These are phyloP conservation scores for Euzetes globulus DNA, from an alignment of 2,888 invertebrate species.

Conservation along the genomic window DNA sequence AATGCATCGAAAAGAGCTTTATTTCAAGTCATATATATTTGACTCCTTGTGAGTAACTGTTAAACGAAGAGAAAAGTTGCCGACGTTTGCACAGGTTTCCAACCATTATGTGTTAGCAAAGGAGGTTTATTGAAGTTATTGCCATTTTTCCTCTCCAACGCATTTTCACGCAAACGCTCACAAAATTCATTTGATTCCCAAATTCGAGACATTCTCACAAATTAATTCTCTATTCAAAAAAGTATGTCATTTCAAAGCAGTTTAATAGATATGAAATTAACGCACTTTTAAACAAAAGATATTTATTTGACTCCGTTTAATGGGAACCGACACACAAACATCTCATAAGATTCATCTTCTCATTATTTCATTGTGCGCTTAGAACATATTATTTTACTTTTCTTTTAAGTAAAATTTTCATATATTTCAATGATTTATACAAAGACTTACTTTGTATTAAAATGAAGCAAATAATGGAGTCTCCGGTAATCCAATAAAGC, in stretches of 20 bases:
- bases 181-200: conserved; percentile 20
- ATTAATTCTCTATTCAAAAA: background rate
- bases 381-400: too few species aligned
- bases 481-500: conserved; percentile 18
- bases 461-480: conserved; percentile 14
- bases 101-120: background rate
- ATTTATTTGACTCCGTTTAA: background rate
- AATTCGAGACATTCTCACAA: background rate
- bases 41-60: conserved; percentile 17
- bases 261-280: background rate
- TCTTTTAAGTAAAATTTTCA: too few species aligned
- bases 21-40: conserved; percentile 26
- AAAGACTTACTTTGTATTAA: background rate
- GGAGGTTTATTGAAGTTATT: conserved; percentile 9
- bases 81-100: background rate
- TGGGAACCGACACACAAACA: too few species aligned
- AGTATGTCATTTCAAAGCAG: background rate
- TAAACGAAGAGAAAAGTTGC: conserved; percentile 23
- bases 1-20: conserved; percentile 17
- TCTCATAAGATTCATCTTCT: too few species aligned
- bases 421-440: too few species aligned
- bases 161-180: conserved; percentile 6
- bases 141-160: conserved; percentile 10
- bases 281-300: background rate
- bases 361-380: too few species aligned